These are phyloP conservation scores for Paguma larvata DNA, from an alignment of 2,797 vertebrate genomes.

Conservation along the genomic window DNA sequence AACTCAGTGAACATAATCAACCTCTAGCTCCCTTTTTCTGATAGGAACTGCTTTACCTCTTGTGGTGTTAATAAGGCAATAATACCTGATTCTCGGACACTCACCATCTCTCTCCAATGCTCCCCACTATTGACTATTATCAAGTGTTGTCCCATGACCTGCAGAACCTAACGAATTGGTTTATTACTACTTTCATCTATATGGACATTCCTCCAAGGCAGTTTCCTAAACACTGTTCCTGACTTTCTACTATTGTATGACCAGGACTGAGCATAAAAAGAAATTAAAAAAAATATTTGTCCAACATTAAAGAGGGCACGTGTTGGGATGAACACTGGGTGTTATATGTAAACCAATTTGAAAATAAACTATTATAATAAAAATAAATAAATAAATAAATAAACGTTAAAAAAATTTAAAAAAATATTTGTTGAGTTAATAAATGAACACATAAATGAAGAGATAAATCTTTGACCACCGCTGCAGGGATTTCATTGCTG, in stretches of 20 bases:
- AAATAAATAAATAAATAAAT: no score
- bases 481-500: neutral
- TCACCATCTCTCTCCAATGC: neutral
- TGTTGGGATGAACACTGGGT: no score
- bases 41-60: neutral
- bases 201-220: neutral
- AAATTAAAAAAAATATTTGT: neutral
- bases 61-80: neutral
- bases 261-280: neutral
- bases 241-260: neutral
- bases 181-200: neutral
- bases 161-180: neutral
- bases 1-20: neutral
- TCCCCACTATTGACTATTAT: neutral
- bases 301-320: no score
- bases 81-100: neutral
- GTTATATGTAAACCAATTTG: no score
- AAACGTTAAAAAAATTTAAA: no score
- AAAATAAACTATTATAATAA: no score
- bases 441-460: constrained; percentile 13
- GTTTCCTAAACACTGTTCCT: neutral
- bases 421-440: neutral
- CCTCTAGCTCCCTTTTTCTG: neutral
- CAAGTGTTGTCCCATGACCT: neutral
- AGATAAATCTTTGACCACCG: neutral